phyloP scores from a whole-genome alignment of 2,797 vertebrate genomes.

The Vireo griseus region DNA sequence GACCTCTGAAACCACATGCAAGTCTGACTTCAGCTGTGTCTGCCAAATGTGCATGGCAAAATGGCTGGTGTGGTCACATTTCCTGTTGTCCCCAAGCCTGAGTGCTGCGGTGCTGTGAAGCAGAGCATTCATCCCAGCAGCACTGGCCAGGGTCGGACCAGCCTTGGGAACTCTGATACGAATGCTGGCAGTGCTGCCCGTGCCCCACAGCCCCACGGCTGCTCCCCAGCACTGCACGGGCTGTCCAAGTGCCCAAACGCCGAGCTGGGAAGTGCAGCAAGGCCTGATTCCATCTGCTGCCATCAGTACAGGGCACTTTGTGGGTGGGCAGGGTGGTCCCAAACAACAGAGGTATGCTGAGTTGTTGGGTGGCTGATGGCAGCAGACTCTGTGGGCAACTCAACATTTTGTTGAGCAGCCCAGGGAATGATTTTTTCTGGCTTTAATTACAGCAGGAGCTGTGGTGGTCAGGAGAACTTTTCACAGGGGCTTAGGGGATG shows the following conservation, averaged over 20 bases:
- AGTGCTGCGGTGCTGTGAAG: fast-evolving
- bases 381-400: not conserved
- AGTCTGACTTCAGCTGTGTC: not conserved
- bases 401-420: not conserved
- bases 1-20: conserved; percentile 11
- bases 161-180: fast-evolving
- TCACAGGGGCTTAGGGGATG: not conserved
- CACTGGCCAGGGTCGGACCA: fast-evolving
- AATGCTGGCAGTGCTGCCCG: not conserved
- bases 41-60: not conserved
- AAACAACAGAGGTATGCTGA: fast-evolving
- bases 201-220: not conserved
- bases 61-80: not conserved
- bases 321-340: not conserved
- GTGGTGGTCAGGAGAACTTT: not conserved
- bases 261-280: not conserved
- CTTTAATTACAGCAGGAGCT: not conserved
- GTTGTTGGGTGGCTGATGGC: fast-evolving
- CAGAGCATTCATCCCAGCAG: not conserved
- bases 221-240: fast-evolving
- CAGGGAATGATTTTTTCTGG: not conserved
- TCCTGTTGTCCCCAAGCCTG: not conserved
- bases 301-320: fast-evolving
- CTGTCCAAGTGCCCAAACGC: fast-evolving
- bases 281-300: not conserved